phyloP scores from a whole-genome alignment of 2,113 vertebrate genomes.

The Rissa tridactyla region DNA sequence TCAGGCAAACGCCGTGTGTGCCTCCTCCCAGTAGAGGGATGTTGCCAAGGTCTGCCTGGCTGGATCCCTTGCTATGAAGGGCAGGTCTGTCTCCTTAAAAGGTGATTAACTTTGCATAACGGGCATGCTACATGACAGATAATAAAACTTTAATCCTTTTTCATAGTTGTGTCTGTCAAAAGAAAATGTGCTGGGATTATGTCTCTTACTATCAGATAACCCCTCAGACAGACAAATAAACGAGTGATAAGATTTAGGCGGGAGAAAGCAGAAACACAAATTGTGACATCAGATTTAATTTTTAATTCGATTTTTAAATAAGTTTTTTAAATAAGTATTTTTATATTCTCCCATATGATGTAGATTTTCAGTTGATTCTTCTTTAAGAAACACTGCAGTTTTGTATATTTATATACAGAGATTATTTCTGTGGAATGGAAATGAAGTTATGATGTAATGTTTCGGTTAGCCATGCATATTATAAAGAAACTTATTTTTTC shows the following conservation, averaged over 20 bases:
- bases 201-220: background rate
- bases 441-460: background rate
- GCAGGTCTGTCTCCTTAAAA: background rate
- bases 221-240: background rate
- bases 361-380: background rate
- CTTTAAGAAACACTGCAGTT: background rate
- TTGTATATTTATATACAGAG: background rate
- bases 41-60: background rate
- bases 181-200: background rate
- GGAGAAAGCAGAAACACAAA: background rate
- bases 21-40: background rate
- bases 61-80: background rate
- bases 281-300: background rate
- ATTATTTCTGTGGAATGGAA: background rate
- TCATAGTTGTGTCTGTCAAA: background rate
- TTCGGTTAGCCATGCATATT: background rate
- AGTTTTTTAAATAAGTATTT: background rate
- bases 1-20: background rate
- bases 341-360: background rate
- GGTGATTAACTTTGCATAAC: background rate
- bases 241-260: background rate
- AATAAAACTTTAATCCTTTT: background rate
- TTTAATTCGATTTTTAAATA: background rate
- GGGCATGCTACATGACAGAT: background rate
- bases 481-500: background rate